Conservation (phyloP, 2,888 invertebrate species). For the Siphlonurus alternatus region DNA sequence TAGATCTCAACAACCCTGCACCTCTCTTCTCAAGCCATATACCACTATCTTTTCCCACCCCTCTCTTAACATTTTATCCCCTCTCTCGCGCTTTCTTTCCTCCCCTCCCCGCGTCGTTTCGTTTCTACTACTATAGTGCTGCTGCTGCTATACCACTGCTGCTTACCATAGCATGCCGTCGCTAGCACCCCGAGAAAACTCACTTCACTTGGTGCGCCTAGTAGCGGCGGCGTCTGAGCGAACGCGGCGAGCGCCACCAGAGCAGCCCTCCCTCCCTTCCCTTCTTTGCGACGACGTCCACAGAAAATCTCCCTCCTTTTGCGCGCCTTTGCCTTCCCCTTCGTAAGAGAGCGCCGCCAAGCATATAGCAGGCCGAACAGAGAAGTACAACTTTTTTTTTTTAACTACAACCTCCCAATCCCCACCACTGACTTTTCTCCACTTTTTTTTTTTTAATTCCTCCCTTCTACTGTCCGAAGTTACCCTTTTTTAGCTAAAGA, state of each 20-base stretch:
- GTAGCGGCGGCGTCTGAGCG: background rate
- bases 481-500: too few species aligned
- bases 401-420: background rate
- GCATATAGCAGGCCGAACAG: too few species aligned
- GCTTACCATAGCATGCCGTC: background rate
- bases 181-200: background rate
- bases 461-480: background rate
- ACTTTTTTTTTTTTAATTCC: background rate
- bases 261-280: background rate
- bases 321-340: background rate
- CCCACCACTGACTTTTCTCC: background rate
- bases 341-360: background rate
- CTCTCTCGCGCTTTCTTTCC: constrained; percentile 3
- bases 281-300: background rate
- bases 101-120: background rate
- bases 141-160: background rate
- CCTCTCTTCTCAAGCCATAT: background rate
- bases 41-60: constrained; percentile 2
- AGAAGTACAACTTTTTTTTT: background rate
- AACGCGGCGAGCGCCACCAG: background rate
- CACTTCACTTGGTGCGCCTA: background rate
- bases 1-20: background rate
- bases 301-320: background rate
- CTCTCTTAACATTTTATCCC: constrained; percentile 3
- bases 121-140: background rate